Base-by-base conservation (phyloP, 2,888 invertebrate species). In the Alviniconcha strummeri region DNA sequence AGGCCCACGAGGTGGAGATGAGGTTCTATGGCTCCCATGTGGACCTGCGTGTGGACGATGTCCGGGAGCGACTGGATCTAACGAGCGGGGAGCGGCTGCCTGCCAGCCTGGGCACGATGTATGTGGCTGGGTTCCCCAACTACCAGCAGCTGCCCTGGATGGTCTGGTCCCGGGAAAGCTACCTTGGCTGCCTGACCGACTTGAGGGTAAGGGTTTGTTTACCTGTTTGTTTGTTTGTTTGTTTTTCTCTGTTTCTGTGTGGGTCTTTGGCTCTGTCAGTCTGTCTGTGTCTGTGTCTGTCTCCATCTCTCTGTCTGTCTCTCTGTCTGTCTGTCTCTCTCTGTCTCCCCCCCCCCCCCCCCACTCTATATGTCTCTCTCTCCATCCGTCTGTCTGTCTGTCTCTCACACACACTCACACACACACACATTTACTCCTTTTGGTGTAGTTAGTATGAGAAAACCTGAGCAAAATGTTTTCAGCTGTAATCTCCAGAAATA, bases 131-230 rank as follows among this genome's bases (percentile, higher is more conserved):
- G 11, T 87, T 86, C 11, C 84, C 85, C 71, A 83, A 87, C n/a
- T 86, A 83, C 69, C n/a, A 78, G 8, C 78, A 81, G 9, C 83
- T 91, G 52, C 93, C 93, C 4, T 93, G 93, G 93, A 87, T 91
- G 56, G 83, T 93, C 8, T 93, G 91, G 90, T 90, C 92, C 6
- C 81, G 91, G 11, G 84, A 90, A 11, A 89, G 90, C 17, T 93
- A 90, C 85, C 87, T 89, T 54, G 93, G 93, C 0, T 93, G 93
- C 82, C 80, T 93, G 15, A 89, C 89, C 86, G 90, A 91, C 52
- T 83, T 93, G n/a, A 84, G 89, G 81, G 86, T 93, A 57, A 85
- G 82, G 71, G 74, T 56, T 13, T 75, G 54, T 60, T 7, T 36
- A 19, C 77, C 11, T 76, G 13, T 57, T 36, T 78, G 77, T 9